phyloP scores from a whole-genome alignment of 2,888 invertebrate genomes.

The Gastracanthus pulcherrimus region DNA sequence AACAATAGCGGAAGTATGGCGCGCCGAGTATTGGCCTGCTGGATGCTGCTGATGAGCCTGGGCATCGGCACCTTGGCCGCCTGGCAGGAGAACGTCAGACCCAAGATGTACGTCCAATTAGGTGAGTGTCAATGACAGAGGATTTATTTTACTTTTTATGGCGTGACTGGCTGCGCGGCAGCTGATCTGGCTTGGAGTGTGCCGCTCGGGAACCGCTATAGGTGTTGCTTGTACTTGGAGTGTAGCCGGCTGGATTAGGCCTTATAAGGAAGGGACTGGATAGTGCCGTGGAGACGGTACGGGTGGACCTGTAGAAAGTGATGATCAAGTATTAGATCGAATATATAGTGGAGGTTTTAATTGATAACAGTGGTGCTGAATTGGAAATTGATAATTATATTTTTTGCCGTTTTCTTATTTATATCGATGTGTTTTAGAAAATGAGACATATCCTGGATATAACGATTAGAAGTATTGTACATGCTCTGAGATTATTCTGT shows the following conservation, averaged over 20 bases:
- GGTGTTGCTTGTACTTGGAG: not conserved
- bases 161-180: not conserved
- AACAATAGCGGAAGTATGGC: no score
- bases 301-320: no score
- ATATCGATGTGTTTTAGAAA: no score
- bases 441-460: no score
- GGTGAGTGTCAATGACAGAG: slow-evolving; percentile 81
- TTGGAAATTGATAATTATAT: no score
- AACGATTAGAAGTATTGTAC: no score
- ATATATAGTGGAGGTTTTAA: no score
- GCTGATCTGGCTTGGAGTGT: not conserved
- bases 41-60: slow-evolving; percentile 79
- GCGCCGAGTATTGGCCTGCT: slow-evolving; percentile 68
- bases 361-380: no score
- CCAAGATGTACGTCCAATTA: slow-evolving; percentile 95
- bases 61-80: slow-evolving; percentile 80
- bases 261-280: not conserved
- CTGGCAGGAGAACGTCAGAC: slow-evolving; percentile 95
- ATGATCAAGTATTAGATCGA: no score
- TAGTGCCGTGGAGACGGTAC: not conserved
- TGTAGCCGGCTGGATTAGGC: not conserved
- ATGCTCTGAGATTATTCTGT: no score
- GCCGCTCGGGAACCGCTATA: not conserved
- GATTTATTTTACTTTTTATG: not conserved
- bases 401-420: no score